phyloP scores from a whole-genome alignment of 2,797 vertebrate genomes.

The Megalops cyprinoides region DNA sequence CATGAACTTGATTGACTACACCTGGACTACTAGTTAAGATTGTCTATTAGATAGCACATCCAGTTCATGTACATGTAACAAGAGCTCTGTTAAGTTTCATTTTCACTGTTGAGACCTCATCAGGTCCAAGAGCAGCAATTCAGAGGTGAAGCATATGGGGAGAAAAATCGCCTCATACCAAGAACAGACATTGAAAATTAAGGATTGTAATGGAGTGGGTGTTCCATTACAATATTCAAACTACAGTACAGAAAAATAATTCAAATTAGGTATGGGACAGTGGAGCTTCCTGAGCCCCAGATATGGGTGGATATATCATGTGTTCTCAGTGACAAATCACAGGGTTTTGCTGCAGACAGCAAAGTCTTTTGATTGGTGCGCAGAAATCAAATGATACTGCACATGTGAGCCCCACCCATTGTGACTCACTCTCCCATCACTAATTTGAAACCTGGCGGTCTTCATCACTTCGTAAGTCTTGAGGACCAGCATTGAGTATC shows the following conservation, averaged over 20 bases:
- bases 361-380: not conserved
- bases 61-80: not conserved
- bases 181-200: not conserved
- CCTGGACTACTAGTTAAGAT: not conserved
- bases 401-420: no score
- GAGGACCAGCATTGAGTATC: not conserved
- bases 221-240: not conserved
- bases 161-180: not conserved
- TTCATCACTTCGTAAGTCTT: constrained; percentile 1
- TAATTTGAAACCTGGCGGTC: not conserved
- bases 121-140: not conserved
- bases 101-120: no score
- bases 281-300: not conserved
- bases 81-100: not conserved
- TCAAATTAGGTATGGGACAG: not conserved
- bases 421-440: not conserved
- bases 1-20: constrained; percentile 7
- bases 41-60: not conserved
- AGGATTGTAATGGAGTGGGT: not conserved
- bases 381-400: not conserved
- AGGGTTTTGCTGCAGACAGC: not conserved
- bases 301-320: not conserved
- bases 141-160: not conserved
- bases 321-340: not conserved
- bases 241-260: not conserved